A percentile compares a stretch with the other conserved stretches of the same genome.
Evolutionary conservation across 2,888 invertebrate genomes (phyloP).

Genomic region (Hirtodrosophila alboralis): DNA sequence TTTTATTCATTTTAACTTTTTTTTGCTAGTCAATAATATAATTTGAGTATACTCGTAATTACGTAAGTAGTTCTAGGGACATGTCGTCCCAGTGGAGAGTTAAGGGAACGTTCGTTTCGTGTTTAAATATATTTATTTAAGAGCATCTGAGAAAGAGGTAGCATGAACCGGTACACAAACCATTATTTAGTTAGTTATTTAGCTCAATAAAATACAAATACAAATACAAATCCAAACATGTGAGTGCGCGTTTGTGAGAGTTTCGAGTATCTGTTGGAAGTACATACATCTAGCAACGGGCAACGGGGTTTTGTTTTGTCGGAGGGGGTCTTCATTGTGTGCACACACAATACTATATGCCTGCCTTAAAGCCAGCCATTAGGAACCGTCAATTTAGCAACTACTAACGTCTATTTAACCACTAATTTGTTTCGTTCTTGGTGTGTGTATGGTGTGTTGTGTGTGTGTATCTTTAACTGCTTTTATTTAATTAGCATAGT

Average conservation of each 20-base stretch:
- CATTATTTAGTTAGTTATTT: constrained; percentile 39
- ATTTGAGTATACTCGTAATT: constrained; percentile 49
- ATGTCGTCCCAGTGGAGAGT: constrained; percentile 19
- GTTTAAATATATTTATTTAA: constrained; percentile 17
- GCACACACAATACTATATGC: constrained; percentile 59
- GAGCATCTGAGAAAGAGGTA: constrained; percentile 67
- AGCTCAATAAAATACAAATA: constrained; percentile 33
- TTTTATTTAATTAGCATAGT: constrained; percentile 68
- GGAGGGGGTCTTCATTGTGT: constrained; percentile 55
- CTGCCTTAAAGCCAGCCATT: constrained; percentile 71
- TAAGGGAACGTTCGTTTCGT: constrained; percentile 47
- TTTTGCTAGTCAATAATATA: constrained; percentile 57
- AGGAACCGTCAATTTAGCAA: constrained; percentile 72
- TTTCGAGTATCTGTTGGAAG: too few species aligned
- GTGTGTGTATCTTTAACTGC: constrained; percentile 26
- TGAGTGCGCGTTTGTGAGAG: constrained; percentile 17
- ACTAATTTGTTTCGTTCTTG: constrained; percentile 32
- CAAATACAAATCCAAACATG: constrained; percentile 17
- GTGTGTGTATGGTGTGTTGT: constrained; percentile 16
- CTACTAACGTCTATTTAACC: constrained; percentile 46
- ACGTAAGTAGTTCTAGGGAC: constrained; percentile 32
- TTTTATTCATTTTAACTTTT: constrained; percentile 28
- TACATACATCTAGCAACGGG: constrained; percentile 38
- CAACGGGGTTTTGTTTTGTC: constrained; percentile 17
- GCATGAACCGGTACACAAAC: constrained; percentile 63